Evolutionary conservation across 2,888 invertebrate genomes (phyloP), one percentile per base, ranked within the genome.

Genomic region (Dascillus cervinus): DNA sequence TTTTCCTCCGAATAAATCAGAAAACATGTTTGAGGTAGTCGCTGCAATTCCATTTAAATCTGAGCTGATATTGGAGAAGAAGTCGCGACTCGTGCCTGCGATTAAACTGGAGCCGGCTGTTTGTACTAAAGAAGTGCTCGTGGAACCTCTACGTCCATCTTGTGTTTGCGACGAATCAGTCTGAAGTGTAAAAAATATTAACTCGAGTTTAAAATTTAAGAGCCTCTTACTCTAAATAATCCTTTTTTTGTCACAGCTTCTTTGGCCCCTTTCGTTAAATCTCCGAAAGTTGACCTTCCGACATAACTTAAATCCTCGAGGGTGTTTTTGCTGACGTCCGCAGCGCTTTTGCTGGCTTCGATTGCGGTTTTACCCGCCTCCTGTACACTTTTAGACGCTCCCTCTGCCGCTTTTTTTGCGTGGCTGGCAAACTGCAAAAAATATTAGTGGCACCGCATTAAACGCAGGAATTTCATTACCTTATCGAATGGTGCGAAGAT

Each of bases 21-120:
- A 90, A 58, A 96, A 88, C 79, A 95, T 92, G 61, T 82, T 91
- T 9, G 88, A 81, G 1, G 92, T 94, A 43, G 94, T 90, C 1
- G 90, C 85, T 11, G 95, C 92, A 26, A 92, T 75, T 4, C 91
- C 91, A 59, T 91, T 92, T 31, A 96, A 72, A 60, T 96, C 95
- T 14, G 82, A 89, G 55, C 90, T 89, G 57, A 96, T 85, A 54
- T 89, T 82, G 38, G 90, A 82, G 66, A 95, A 82, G 70, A 94
- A 86, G 66, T 87, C 83, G 29, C 86, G 71, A 27, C 83, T 78
- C 9, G 81, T 79, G 2, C 74, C 69, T 3, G 79, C 69, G 39
- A 88, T 64, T 48, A 82, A 60, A 58, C 68, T 59, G 11, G 66
- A 66, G 17, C 67, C 55, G 23, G 77, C 77, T 4, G 79, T 72